These are phyloP conservation scores for Lithosia quadra DNA, from an alignment of 2,888 invertebrate species.

Conservation along the genomic window DNA sequence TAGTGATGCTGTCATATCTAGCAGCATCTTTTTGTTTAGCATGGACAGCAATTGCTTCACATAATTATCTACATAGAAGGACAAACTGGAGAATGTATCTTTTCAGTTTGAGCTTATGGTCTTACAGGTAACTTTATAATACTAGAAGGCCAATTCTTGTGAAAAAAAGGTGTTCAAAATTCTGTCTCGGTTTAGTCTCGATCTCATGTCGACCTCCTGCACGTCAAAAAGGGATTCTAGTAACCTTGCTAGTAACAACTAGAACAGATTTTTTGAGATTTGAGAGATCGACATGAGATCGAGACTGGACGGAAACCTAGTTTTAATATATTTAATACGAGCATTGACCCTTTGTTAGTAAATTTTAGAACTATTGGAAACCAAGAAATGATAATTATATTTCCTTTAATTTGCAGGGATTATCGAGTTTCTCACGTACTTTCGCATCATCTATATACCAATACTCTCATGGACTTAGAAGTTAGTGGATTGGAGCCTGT, in stretches of 20 bases:
- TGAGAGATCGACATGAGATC: too few species aligned
- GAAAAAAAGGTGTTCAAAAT: too few species aligned
- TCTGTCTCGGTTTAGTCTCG: too few species aligned
- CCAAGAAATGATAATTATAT: background rate
- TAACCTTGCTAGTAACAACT: too few species aligned
- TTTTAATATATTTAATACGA: too few species aligned
- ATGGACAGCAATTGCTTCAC: slow-evolving; percentile 88
- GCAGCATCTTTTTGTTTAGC: slow-evolving; percentile 83
- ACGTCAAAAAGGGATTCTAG: too few species aligned
- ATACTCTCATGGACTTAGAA: slow-evolving; percentile 92
- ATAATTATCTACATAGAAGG: slow-evolving; percentile 93
- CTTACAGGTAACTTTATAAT: slow-evolving; percentile 82
- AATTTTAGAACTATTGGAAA: too few species aligned
- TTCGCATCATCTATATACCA: slow-evolving; percentile 93
- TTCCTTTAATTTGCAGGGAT: slow-evolving; percentile 77
- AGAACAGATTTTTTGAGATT: too few species aligned
- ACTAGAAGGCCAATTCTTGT: too few species aligned
- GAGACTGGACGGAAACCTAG: too few species aligned
- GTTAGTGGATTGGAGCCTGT: slow-evolving; percentile 90
- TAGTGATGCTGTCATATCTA: slow-evolving; percentile 60
- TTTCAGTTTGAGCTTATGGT: slow-evolving; percentile 90
- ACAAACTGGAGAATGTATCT: slow-evolving; percentile 94
- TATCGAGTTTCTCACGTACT: slow-evolving; percentile 93
- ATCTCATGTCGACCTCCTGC: too few species aligned
- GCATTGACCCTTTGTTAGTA: too few species aligned